Percentiles rank a stretch among this genome's conserved stretches.
These are phyloP conservation scores for Cryptotis parvus DNA, from an alignment of 2,113 vertebrate species.

Conservation along the genomic window DNA sequence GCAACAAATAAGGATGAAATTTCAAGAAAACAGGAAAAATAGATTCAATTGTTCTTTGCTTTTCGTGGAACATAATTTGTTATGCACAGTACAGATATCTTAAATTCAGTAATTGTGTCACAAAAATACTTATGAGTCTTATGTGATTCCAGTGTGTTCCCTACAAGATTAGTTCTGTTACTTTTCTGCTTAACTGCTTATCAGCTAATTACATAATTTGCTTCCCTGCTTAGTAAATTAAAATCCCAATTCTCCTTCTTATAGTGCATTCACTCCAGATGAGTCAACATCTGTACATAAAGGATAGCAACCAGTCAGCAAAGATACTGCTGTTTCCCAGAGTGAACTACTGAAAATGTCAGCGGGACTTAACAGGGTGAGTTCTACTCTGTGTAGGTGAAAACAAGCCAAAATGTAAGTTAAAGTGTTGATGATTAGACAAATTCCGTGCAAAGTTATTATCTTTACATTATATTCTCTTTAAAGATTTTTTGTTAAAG, in stretches of 20 bases:
- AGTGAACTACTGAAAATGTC: slow-evolving; percentile 62
- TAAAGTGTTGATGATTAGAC: not conserved
- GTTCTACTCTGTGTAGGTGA: not conserved
- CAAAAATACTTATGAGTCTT: slow-evolving; percentile 63
- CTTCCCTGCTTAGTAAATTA: slow-evolving; percentile 81
- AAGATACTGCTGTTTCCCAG: slow-evolving; percentile 40
- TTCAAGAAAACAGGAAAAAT: not conserved
- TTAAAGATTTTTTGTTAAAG: not conserved
- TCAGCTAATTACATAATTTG: slow-evolving; percentile 81
- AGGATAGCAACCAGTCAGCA: slow-evolving; percentile 52
- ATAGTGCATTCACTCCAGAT: slow-evolving; percentile 70
- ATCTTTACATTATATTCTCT: not conserved
- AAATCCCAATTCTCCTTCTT: slow-evolving; percentile 71
- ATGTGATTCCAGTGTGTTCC: slow-evolving; percentile 26
- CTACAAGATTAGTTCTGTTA: slow-evolving; percentile 66
- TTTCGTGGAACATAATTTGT: slow-evolving; percentile 3
- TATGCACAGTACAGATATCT: not conserved
- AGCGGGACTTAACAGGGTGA: slow-evolving; percentile 55
- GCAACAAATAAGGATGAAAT: not conserved
- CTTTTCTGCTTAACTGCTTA: slow-evolving; percentile 75
- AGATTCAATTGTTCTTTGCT: not conserved
- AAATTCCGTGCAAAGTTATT: not conserved
- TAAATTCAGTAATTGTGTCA: slow-evolving; percentile 42
- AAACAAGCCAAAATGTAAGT: slow-evolving; percentile 51
- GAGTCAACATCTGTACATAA: slow-evolving; percentile 76